Evolutionary conservation across 2,888 invertebrate species (phyloP), one percentile per base, ranked within the genome.

Genomic region (Dicyrtomina minuta): DNA sequence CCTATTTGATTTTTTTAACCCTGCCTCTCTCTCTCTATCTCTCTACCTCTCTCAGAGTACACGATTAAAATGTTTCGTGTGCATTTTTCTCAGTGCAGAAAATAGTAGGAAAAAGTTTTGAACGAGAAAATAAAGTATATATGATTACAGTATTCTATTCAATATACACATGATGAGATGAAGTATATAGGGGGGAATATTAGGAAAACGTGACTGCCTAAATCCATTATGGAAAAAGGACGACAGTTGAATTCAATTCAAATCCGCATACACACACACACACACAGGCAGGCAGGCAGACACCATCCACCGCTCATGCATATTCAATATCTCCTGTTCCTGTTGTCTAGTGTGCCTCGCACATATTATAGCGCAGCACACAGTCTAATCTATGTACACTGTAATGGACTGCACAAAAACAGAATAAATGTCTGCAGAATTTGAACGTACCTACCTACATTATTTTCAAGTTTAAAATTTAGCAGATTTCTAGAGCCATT

Each of bases 191-290:
- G 33, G 8, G 20, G 64, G 49, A 51, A 64, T 64, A 64, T 64
- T 51, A 60, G 20, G 20, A 64, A 62, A 64, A 64, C 64, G 64
- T 64, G 64, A 64, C 64, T 64, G 51, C 64, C 46, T 33, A 51
- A 64, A 51, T 64, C 64, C 64, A 64, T 64, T 51, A 64, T 46
- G 49, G 44, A 22, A 60, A 22, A 22, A 60, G 61, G n/a, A 26
- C 22, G 55, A 61, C 61, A 61, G 44, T 44, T 22, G 46, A 44
- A 58, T 58, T 39, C 39, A 39, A 58, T 33, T n/a, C 15, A 46
- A 41, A 46, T 46, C 46, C 46, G 4, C 46, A 46, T n/a, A 13
- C 17, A 46, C 17, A 41, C 13, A 41, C 43, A 41, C 43, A 41
- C 43, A 41, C 43, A 46, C 46, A 15, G 17, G 12, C 15, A 15